phyloP scores from a whole-genome alignment of 1,140 invertebrate genomes.

The Hydropsyche tenuis region DNA sequence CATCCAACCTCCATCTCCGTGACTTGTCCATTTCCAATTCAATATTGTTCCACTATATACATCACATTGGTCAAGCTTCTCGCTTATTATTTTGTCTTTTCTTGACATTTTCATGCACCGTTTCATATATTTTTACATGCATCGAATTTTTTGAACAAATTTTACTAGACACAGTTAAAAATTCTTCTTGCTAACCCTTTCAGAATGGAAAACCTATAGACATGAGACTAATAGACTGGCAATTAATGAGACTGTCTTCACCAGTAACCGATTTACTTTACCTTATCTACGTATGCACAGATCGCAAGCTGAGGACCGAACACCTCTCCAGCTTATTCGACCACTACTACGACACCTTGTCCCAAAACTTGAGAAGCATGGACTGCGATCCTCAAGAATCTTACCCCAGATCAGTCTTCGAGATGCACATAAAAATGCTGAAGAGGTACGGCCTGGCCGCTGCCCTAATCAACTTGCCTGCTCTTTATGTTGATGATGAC shows the following conservation, averaged over 20 bases:
- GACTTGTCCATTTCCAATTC: no score
- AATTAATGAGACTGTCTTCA: constrained; percentile 29
- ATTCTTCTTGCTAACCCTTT: no score
- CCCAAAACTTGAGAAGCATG: constrained; percentile 22
- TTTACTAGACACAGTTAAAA: no score
- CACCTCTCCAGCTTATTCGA: constrained; percentile 35
- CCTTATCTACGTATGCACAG: constrained; percentile 39
- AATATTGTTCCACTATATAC: no score
- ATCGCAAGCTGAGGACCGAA: constrained; percentile 18
- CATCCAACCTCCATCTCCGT: no score
- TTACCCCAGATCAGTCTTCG: constrained; percentile 32
- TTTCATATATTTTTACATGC: no score
- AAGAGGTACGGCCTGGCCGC: constrained; percentile 35
- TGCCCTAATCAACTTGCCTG: constrained; percentile 27
- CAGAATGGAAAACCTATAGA: constrained; percentile 39
- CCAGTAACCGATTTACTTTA: constrained; percentile 40
- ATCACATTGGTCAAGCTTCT: no score
- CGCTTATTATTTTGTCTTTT: no score
- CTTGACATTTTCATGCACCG: no score
- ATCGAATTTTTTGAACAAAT: no score
- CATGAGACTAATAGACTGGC: constrained; percentile 45
- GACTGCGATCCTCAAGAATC: constrained; percentile 30
- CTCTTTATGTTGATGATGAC: constrained; percentile 20
- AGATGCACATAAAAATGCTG: constrained; percentile 30
- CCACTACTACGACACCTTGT: constrained; percentile 41